Percentiles rank a stretch among this genome's conserved stretches.
These are phyloP conservation scores for Spea hammondii DNA, from an alignment of 2,797 vertebrate species.

Conservation along the genomic window DNA sequence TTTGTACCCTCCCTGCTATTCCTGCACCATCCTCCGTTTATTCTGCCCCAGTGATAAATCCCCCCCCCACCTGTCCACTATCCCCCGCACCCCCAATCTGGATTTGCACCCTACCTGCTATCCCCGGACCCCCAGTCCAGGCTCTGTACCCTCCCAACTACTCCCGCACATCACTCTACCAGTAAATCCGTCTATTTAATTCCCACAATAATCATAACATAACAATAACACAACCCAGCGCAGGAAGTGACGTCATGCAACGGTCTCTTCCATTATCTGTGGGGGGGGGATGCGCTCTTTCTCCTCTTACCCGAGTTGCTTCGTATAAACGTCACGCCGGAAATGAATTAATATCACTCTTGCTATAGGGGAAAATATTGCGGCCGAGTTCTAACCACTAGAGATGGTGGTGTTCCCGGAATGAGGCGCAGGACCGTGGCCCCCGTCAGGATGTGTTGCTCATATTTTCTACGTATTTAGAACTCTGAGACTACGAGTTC, in stretches of 20 bases:
- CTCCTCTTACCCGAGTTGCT: constrained; percentile 27
- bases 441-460: too few species aligned
- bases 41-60: not conserved
- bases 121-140: not conserved
- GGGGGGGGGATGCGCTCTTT: not conserved
- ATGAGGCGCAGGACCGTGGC: too few species aligned
- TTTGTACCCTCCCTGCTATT: not conserved
- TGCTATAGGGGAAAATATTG: too few species aligned
- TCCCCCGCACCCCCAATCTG: not conserved
- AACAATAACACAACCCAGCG: constrained; percentile 14
- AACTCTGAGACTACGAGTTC: too few species aligned
- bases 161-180: not conserved
- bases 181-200: not conserved
- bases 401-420: too few species aligned
- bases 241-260: constrained; percentile 11
- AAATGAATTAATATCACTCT: too few species aligned
- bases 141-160: not conserved
- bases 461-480: too few species aligned
- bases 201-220: constrained; percentile 11
- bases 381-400: too few species aligned
- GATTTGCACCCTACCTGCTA: constrained; percentile 20
- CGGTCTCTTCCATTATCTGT: not conserved
- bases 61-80: constrained; percentile 16
- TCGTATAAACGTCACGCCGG: not conserved
- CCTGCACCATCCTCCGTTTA: not conserved